Evolutionary conservation across 2,797 vertebrate genomes (phyloP).

Genomic region (Pterois miles): DNA sequence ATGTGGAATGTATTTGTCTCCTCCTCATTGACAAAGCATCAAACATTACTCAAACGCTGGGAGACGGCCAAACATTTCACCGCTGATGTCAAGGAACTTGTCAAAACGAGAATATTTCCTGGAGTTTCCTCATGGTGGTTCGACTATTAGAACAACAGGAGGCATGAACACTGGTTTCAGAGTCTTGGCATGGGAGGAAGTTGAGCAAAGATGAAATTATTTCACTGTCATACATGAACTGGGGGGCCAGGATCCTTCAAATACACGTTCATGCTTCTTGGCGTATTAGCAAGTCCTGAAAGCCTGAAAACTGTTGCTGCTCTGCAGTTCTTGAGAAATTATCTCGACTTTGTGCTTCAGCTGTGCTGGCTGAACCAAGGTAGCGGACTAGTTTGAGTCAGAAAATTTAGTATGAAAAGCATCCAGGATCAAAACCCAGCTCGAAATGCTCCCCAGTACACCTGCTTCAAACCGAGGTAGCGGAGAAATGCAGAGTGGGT

Average conservation of each 20-base stretch:
- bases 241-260: constrained; percentile 10
- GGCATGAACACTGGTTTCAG: background rate
- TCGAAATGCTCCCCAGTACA: constrained; percentile 18
- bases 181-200: background rate
- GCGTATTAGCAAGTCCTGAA: background rate
- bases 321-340: background rate
- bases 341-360: background rate
- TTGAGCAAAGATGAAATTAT: constrained; percentile 1
- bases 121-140: constrained; percentile 9
- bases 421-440: constrained; percentile 26
- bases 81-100: constrained; percentile 14
- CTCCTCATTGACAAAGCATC: constrained; percentile 1
- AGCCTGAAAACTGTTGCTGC: background rate
- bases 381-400: constrained; percentile 21
- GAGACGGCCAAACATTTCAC: constrained; percentile 15
- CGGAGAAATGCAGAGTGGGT: constrained; percentile 29
- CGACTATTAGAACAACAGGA: constrained; percentile 10
- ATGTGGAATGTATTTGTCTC: background rate
- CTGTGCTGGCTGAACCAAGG: background rate
- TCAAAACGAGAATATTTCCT: constrained; percentile 11
- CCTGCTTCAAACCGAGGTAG: constrained; percentile 11
- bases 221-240: constrained; percentile 2
- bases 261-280: constrained; percentile 13
- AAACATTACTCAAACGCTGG: constrained; percentile 12
- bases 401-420: constrained; percentile 10